Conservation (phyloP, 2,797 vertebrate genomes). For the Novumbra hubbsi region DNA sequence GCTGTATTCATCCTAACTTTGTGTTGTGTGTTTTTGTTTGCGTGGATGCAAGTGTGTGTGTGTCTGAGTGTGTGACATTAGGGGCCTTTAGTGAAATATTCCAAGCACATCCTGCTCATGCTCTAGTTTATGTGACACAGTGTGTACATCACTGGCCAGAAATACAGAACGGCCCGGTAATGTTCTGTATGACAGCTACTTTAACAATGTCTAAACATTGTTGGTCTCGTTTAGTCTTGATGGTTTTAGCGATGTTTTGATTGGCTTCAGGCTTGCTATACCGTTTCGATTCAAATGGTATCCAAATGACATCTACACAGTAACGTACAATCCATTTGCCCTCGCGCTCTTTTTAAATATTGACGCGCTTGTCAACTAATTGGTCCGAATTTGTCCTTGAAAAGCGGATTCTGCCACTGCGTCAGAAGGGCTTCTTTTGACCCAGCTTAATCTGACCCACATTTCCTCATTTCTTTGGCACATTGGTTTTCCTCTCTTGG, state of each 20-base stretch:
- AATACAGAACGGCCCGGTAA: background rate
- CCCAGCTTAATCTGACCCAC: background rate
- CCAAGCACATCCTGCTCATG: constrained; percentile 34
- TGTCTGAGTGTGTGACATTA: background rate
- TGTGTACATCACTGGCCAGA: background rate
- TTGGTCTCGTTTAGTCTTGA: background rate
- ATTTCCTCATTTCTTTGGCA: background rate
- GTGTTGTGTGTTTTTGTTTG: constrained; percentile 48
- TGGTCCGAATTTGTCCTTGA: constrained; percentile 3
- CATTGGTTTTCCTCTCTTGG: background rate
- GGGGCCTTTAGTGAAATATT: constrained; percentile 29
- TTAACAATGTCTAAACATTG: background rate
- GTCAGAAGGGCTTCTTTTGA: background rate
- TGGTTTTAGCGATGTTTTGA: background rate
- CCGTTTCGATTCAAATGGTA: background rate
- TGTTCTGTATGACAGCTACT: background rate
- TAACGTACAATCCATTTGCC: background rate
- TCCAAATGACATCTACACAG: background rate
- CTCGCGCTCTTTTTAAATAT: background rate
- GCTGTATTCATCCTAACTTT: background rate
- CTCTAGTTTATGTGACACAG: constrained; percentile 35
- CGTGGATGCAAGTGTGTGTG: constrained; percentile 13
- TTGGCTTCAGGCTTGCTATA: background rate
- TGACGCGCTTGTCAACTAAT: background rate
- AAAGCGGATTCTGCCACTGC: background rate